These are phyloP conservation scores for Syngnathus floridae DNA, from an alignment of 2,113 vertebrate species.

Conservation along the genomic window DNA sequence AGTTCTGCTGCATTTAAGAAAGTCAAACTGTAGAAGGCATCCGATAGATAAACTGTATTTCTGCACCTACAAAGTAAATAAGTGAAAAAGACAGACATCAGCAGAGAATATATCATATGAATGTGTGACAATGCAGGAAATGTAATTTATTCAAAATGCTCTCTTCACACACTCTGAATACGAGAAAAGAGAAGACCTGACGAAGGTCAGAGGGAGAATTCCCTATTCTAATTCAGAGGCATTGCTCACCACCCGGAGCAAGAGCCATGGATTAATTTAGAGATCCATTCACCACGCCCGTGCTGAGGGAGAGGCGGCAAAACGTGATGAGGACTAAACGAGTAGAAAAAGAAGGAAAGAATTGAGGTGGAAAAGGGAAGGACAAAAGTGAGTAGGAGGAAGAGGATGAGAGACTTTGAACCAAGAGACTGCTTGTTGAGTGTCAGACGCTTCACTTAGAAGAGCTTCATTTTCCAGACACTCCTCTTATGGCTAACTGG, in stretches of 20 bases:
- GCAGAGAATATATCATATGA: conserved; percentile 5
- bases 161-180: conserved; percentile 45
- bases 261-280: conserved; percentile 61
- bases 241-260: conserved; percentile 45
- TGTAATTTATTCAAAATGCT: conserved; percentile 45
- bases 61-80: neutral
- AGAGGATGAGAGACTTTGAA: conserved; percentile 1
- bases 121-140: conserved; percentile 39
- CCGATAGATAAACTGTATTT: neutral
- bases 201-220: conserved; percentile 62
- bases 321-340: conserved; percentile 19
- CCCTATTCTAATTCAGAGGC: conserved; percentile 49
- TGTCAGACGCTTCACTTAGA: conserved; percentile 23
- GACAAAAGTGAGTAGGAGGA: conserved; percentile 1
- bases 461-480: conserved; percentile 33
- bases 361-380: conserved; percentile 25
- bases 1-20: too few relatives aligned
- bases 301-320: conserved; percentile 16
- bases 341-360: conserved; percentile 8
- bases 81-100: conserved; percentile 15
- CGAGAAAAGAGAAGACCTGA: conserved; percentile 32
- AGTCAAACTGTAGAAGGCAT: too few relatives aligned
- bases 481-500: conserved; percentile 23
- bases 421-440: conserved; percentile 23
- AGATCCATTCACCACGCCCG: conserved; percentile 57